Conservation (phyloP, 1,140 invertebrate genomes). For the Triops cancriformis region DNA sequence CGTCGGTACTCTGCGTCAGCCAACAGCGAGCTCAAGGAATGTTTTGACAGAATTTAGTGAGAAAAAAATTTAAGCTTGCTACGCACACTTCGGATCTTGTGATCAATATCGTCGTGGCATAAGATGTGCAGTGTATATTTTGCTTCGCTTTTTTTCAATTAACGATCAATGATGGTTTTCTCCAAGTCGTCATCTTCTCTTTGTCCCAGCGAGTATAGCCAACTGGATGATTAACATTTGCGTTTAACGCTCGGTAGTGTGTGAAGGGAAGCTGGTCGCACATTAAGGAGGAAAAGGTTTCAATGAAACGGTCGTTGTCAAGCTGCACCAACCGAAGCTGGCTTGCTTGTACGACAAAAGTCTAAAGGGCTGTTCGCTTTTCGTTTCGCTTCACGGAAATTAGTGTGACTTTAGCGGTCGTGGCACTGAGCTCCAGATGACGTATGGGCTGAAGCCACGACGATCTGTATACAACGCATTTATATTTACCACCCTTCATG, state of each 20-base stretch:
- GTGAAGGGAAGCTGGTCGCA: not conserved
- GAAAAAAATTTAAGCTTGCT: too few relatives aligned
- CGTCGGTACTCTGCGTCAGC: too few relatives aligned
- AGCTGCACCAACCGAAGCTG: not conserved
- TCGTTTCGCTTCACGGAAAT: not conserved
- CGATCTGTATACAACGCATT: not conserved
- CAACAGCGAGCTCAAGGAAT: too few relatives aligned
- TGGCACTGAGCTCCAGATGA: not conserved
- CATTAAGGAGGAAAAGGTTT: not conserved
- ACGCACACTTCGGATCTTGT: too few relatives aligned
- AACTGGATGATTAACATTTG: not conserved
- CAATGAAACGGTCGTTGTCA: conserved; percentile 9
- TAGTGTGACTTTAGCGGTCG: not conserved
- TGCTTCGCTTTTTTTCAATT: not conserved
- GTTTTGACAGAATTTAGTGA: not conserved
- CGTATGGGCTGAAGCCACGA: not conserved
- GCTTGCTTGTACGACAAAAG: not conserved
- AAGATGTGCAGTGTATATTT: not conserved
- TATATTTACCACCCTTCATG: conserved; percentile 1
- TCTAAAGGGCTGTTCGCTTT: not conserved
- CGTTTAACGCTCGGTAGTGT: not conserved
- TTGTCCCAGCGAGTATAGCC: not conserved
- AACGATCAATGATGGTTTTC: too few relatives aligned
- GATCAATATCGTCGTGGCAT: not conserved
- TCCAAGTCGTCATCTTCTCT: too few relatives aligned